These are phyloP conservation scores for Cairina moschata DNA, from an alignment of 2,113 vertebrate species.

Conservation along the genomic window DNA sequence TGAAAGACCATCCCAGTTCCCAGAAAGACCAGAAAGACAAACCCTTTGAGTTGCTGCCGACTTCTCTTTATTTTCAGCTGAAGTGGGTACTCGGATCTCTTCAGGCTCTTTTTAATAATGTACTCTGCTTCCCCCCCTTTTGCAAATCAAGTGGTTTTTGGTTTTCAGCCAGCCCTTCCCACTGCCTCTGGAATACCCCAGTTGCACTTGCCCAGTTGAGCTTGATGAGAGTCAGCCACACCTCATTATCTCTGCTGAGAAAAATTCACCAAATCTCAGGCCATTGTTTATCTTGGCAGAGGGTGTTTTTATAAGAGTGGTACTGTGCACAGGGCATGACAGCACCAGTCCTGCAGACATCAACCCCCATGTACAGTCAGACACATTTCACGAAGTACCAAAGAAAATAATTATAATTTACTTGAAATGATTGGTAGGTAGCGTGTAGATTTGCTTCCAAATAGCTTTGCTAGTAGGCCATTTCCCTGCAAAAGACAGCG, in stretches of 20 bases:
- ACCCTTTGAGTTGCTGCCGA: not conserved
- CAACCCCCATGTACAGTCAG: not conserved
- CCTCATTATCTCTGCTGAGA: conserved; percentile 45
- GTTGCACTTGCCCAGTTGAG: not conserved
- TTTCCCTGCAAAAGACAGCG: not conserved
- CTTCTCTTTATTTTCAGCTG: not conserved
- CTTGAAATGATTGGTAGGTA: conserved; percentile 23
- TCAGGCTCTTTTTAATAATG: not conserved
- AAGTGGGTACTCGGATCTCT: not conserved
- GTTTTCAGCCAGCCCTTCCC: conserved; percentile 28
- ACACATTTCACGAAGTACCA: not conserved
- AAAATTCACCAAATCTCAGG: conserved; percentile 15
- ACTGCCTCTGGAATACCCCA: not conserved
- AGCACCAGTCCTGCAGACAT: not conserved
- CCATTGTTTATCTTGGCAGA: conserved; percentile 33
- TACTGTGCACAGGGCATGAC: not conserved
- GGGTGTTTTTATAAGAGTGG: not conserved
- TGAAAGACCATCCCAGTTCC: not conserved
- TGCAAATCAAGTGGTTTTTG: not conserved
- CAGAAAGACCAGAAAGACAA: not conserved
- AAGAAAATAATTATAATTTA: conserved; percentile 21
- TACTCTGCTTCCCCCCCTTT: not conserved
- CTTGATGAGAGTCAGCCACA: conserved; percentile 37
- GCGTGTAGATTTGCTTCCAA: not conserved
- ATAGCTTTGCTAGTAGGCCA: not conserved